Percentiles rank a stretch among this genome's conserved stretches.
These are phyloP conservation scores for Pemphredon lugubris DNA, from an alignment of 2,888 invertebrate genomes.

Conservation along the genomic window DNA sequence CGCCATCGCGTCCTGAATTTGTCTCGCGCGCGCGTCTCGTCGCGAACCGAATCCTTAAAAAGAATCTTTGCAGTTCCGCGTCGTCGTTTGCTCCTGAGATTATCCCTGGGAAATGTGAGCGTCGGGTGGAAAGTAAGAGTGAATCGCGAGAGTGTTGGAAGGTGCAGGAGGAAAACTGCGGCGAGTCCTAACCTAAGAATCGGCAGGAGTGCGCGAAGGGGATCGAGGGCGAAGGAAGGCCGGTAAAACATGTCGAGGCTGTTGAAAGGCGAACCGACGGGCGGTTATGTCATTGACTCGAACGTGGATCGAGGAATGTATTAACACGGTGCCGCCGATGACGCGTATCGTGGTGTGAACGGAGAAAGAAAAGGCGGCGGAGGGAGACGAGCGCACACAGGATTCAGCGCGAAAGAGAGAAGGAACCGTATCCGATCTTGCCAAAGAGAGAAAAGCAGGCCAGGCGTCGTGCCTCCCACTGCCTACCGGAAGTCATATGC, in stretches of 20 bases:
- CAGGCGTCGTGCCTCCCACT: slow-evolving; percentile 55
- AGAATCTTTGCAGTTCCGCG: too few relatives aligned
- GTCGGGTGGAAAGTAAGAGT: neutral
- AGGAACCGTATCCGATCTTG: slow-evolving; percentile 21
- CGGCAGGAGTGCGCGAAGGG: neutral
- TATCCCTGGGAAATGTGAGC: slow-evolving; percentile 4
- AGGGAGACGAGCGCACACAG: slow-evolving; percentile 36
- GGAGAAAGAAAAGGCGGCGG: slow-evolving; percentile 45
- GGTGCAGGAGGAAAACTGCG: slow-evolving; percentile 1
- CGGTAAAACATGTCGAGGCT: slow-evolving; percentile 65
- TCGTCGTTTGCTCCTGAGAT: too few relatives aligned
- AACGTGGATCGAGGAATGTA: slow-evolving; percentile 64
- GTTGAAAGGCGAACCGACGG: slow-evolving; percentile 66
- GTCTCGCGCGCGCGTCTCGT: too few relatives aligned
- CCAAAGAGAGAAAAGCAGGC: slow-evolving; percentile 50
- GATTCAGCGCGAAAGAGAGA: slow-evolving; percentile 54
- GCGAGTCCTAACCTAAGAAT: slow-evolving; percentile 3
- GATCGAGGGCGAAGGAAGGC: slow-evolving; percentile 46
- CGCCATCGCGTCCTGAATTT: too few relatives aligned
- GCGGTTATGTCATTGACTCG: slow-evolving; percentile 71
- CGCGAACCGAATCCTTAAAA: too few relatives aligned
- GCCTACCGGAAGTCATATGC: slow-evolving; percentile 78
- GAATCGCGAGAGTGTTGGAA: slow-evolving; percentile 10
- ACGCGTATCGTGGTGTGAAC: slow-evolving; percentile 50
- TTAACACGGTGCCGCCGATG: slow-evolving; percentile 63